Percentiles rank a stretch among this genome's conserved stretches.
These are phyloP conservation scores for Strongylocentrotus purpuratus DNA, from an alignment of 35 echinoderm and acorn worm genomes.

Conservation along the genomic window DNA sequence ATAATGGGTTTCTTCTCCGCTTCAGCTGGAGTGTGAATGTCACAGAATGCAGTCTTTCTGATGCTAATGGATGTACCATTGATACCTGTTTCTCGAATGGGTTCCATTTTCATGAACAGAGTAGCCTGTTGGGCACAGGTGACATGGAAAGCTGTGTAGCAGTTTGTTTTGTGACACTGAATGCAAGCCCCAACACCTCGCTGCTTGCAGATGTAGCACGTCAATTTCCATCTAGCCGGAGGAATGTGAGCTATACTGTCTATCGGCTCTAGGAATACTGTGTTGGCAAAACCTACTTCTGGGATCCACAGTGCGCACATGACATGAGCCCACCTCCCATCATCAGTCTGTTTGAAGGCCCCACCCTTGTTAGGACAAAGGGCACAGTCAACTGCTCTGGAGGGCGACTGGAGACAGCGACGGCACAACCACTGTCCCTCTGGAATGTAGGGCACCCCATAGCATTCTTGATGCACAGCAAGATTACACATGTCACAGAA, in stretches of 20 bases:
- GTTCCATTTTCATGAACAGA: constrained; percentile 99
- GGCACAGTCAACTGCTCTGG: constrained; percentile 94
- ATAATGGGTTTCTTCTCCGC: constrained; percentile 86
- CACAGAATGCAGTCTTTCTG: constrained; percentile 94
- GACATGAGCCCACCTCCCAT: constrained; percentile 96
- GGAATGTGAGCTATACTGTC: constrained; percentile 98
- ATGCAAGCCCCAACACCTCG: constrained; percentile 95
- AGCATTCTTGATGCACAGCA: constrained; percentile 99
- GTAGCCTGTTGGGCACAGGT: constrained; percentile 97
- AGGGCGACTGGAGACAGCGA: constrained; percentile 95
- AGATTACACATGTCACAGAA: constrained; percentile 99
- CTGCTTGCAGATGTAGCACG: constrained; percentile 99
- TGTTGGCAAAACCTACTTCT: constrained; percentile 99
- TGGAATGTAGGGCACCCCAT: constrained; percentile 99
- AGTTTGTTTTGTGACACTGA: constrained; percentile 99
- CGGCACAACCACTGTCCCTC: constrained; percentile 99
- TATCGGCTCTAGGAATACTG: constrained; percentile 98
- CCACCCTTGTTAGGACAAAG: constrained; percentile 99
- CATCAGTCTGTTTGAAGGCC: constrained; percentile 98
- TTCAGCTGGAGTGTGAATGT: constrained; percentile 97
- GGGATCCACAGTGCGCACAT: constrained; percentile 99
- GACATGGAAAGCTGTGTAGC: constrained; percentile 98
- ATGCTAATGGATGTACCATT: constrained; percentile 98
- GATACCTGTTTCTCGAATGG: constrained; percentile 85
- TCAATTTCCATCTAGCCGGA: constrained; percentile 95